Evolutionary conservation across 2,888 invertebrate species (phyloP).

Genomic region (Lycophotia porphyrea): DNA sequence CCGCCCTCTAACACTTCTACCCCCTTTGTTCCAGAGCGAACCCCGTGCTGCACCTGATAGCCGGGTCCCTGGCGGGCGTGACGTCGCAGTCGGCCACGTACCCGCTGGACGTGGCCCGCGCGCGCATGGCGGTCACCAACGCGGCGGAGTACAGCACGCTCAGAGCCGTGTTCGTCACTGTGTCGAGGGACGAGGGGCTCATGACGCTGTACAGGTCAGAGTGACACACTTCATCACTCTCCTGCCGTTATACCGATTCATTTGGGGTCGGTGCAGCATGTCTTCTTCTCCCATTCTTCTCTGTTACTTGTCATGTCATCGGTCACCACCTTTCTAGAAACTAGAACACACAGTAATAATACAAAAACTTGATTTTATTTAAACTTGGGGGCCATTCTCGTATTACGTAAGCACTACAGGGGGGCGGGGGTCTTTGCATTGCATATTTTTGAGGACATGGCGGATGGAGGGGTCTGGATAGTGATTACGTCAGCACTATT

Average conservation of each 20-base stretch:
- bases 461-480: no score
- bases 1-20: background rate
- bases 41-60: constrained; percentile 92
- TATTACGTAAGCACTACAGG: no score
- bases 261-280: background rate
- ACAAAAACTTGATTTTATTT: no score
- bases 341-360: no score
- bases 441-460: no score
- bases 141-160: constrained; percentile 92
- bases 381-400: no score
- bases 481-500: no score
- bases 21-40: constrained; percentile 69
- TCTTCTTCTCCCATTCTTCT: background rate
- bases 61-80: constrained; percentile 98
- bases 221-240: background rate
- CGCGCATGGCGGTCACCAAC: constrained; percentile 98
- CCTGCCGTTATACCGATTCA: background rate
- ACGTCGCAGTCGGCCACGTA: constrained; percentile 98
- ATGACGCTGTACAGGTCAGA: constrained; percentile 92
- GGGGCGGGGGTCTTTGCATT: no score
- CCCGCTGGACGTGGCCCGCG: constrained; percentile 98
- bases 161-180: constrained; percentile 91
- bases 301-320: background rate
- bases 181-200: constrained; percentile 94
- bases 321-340: background rate